Base-by-base conservation (phyloP, 2,888 invertebrate genomes). In the Oligia fasciuncula region DNA sequence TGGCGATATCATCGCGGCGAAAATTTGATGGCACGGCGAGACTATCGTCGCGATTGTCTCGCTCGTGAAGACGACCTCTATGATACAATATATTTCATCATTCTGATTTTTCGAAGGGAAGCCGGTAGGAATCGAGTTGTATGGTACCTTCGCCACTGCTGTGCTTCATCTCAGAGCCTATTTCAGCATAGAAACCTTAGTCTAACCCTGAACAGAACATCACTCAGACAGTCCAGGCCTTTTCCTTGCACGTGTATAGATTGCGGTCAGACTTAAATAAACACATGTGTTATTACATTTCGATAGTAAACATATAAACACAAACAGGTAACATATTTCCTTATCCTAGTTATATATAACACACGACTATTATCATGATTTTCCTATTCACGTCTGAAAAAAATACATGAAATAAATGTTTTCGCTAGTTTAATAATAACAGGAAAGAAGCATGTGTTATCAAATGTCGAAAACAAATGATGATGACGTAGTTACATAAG, bases 401-500 rank as follows among this genome's bases (percentile, higher is more conserved):
- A 65, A 63, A 5, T 4, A 13, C 46, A 19, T 35, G 0, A 60
- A 19, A 65, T 68, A 14, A 57, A 63, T 66, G 29, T 68, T 77
- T 60, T 29, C 40, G 17, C 23, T 46, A 0, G 11, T 54, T 62
- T 66, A 60, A 65, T 76, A 78, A 54, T 70, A 77, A 66, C 63
- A 80, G 80, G 77, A 75, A 77, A 86, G 73, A 68, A 71, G 13
- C 70, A 13, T 11, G 14, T 66, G 68, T 76, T 79, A 83, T 83
- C 84, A 81, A 76, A 73, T 78, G 66, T 72, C 76, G 46, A 84
- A 84, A 78, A 84, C 78, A 84, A 86, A 76, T 77, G 76, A 73
- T 80, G 73, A 73, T 65, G 54, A 70, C 11, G 46, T 14, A 29
- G 76, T 92, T 91, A 92, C 90, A 90, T 91, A 93, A 93, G 90